These are phyloP conservation scores for Bubo scandiacus DNA, from an alignment of 2,113 vertebrate genomes.

Conservation along the genomic window DNA sequence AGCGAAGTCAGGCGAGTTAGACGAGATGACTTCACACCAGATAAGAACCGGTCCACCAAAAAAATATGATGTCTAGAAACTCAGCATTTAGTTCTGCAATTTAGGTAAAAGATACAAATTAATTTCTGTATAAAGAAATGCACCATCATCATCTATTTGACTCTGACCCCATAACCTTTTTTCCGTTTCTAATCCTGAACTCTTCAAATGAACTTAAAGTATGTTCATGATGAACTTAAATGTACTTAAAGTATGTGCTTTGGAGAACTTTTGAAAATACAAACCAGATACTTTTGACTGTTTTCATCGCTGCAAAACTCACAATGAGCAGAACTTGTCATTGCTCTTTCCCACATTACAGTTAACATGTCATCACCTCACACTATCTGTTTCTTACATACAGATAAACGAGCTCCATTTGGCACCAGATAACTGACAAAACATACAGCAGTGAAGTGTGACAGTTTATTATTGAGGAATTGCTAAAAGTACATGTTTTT, in stretches of 20 bases:
- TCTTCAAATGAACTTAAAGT: neutral
- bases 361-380: neutral
- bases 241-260: neutral
- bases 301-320: neutral
- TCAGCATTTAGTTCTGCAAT: neutral
- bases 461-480: neutral
- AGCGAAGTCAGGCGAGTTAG: neutral
- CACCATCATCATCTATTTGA: neutral
- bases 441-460: neutral
- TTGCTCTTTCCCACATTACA: neutral
- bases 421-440: neutral
- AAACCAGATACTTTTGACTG: neutral
- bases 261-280: neutral
- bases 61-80: neutral
- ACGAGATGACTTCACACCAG: neutral
- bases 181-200: neutral
- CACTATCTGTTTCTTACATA: neutral
- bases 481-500: neutral
- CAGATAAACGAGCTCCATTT: neutral
- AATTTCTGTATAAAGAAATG: neutral
- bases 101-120: neutral
- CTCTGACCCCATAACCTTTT: neutral
- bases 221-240: no score
- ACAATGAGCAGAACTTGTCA: neutral
- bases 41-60: neutral